Evolutionary conservation across 2,888 invertebrate species (phyloP), one percentile per base, ranked within the genome.

Genomic region (Polyommatus iphigenia): DNA sequence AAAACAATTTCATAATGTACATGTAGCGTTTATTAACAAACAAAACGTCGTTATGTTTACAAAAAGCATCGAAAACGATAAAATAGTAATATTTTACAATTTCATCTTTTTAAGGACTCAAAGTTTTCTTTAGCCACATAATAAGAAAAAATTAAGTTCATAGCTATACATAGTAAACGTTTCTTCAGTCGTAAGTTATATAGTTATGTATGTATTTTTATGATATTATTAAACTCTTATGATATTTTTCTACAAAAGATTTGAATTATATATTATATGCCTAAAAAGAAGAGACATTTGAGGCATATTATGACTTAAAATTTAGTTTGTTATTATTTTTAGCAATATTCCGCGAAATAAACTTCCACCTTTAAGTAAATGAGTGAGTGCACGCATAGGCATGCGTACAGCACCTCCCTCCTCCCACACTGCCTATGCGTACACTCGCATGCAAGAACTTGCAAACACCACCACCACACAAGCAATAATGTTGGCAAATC

Each of bases 81-180:
- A 15, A 62, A 62, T 57, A n/a, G 8, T 62, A 67, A 32, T 67
- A 67, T 67, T 67, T 29, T 67, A 67, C 67, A 67, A 67, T 67
- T 67, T 32, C 13, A 10, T 24, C 10, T 15, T 29, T 29, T 24
- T 13, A 67, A 67, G 24, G 6, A 29, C 15, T 15, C 67, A n/a
- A n/a, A n/a, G 6, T 15, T 32, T 32, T 24, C 3, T 20, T 59
- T 2, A 59, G n/a, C 59, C 20, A 59, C 29, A 67, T n/a, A n/a
- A n/a, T n/a, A n/a, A n/a, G n/a, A n/a, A n/a, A n/a, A n/a, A n/a
- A n/a, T n/a, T n/a, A n/a, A n/a, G n/a, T n/a, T n/a, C n/a, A n/a
- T 29, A 15, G 15, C 67, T 29, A 29, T 32, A 29, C 67, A 67
- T 67, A 29, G 29, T 15, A 15, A 67, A 67, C 10, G 62, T 67